A percentile compares a stretch with the other conserved stretches of the same genome.
Conservation (phyloP, 1,140 invertebrate genomes). For the Drosophila parabipectinata region DNA sequence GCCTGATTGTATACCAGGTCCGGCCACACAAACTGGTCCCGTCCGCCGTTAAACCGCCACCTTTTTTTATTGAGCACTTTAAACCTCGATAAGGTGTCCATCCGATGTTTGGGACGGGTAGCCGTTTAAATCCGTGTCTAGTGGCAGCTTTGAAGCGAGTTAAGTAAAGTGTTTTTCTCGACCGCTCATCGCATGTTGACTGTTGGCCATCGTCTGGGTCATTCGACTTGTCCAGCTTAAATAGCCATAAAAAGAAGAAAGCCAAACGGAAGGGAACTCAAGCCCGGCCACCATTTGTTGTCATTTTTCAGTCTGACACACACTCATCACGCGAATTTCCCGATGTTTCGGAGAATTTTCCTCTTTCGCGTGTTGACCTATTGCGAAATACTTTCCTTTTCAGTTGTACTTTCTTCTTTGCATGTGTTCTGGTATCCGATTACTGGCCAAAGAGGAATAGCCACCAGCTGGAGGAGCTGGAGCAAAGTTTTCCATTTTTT, state of each 20-base stretch:
- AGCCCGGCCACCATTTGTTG: slow-evolving; percentile 8
- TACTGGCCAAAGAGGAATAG: slow-evolving; percentile 12
- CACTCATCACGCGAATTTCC: slow-evolving; percentile 49
- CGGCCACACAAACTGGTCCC: slow-evolving; percentile 22
- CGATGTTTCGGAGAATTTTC: slow-evolving; percentile 12
- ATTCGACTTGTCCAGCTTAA: slow-evolving; percentile 40
- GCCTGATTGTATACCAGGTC: slow-evolving; percentile 23
- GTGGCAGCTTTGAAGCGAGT: slow-evolving; percentile 32
- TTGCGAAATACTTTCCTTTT: slow-evolving; percentile 26
- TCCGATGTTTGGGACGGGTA: not conserved
- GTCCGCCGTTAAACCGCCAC: slow-evolving; percentile 24
- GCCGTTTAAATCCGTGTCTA: slow-evolving; percentile 28
- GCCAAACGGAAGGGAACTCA: not conserved
- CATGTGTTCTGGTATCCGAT: slow-evolving; percentile 35
- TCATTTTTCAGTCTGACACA: slow-evolving; percentile 28
- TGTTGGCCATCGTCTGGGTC: slow-evolving; percentile 43
- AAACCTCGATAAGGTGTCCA: slow-evolving; percentile 27
- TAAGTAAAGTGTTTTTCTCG: slow-evolving; percentile 60
- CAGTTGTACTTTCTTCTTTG: slow-evolving; percentile 21
- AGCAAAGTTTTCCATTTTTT: slow-evolving; percentile 1
- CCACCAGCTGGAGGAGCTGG: not conserved
- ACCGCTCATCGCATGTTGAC: slow-evolving; percentile 42
- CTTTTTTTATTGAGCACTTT: slow-evolving; percentile 57
- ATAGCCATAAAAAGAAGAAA: slow-evolving; percentile 32
- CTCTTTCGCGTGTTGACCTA: slow-evolving; percentile 11